phyloP scores from a whole-genome alignment of 1,140 invertebrate genomes.

The Drosophila virilis region DNA sequence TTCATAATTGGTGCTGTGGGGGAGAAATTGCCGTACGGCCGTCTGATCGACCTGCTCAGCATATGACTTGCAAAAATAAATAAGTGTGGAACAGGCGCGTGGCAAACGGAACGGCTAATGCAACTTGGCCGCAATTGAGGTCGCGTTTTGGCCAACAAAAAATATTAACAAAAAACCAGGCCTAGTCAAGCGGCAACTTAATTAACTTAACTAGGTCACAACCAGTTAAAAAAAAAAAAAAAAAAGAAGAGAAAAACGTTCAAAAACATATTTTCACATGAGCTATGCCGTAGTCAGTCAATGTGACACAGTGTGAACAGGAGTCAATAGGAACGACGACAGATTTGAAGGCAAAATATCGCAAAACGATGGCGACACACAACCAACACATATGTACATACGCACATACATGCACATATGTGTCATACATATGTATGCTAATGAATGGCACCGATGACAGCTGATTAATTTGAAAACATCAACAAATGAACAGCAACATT shows the following conservation, averaged over 20 bases:
- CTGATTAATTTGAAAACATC: conserved; percentile 32
- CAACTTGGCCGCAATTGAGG: neutral
- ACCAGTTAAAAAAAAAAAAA: neutral
- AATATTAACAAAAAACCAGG: neutral
- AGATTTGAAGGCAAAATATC: neutral
- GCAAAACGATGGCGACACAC: neutral
- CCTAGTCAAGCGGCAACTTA: neutral
- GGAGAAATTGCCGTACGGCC: neutral
- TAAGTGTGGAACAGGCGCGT: neutral
- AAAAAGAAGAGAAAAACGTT: neutral
- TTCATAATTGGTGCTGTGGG: neutral
- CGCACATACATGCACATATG: neutral
- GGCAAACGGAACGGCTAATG: neutral
- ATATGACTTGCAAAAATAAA: neutral
- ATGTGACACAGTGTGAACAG: neutral
- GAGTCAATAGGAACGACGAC: neutral
- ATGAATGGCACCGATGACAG: neutral
- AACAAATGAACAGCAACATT: conserved; percentile 3
- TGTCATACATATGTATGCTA: neutral
- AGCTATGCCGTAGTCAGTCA: neutral
- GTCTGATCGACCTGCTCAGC: conserved; percentile 7
- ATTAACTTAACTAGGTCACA: conserved; percentile 10
- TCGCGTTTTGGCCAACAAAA: neutral
- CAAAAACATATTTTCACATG: neutral
- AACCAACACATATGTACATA: neutral